A percentile compares a stretch with the other conserved stretches of the same genome.
These are phyloP conservation scores for Drosophila carrolli DNA, from an alignment of 1,140 invertebrate species.

Conservation along the genomic window DNA sequence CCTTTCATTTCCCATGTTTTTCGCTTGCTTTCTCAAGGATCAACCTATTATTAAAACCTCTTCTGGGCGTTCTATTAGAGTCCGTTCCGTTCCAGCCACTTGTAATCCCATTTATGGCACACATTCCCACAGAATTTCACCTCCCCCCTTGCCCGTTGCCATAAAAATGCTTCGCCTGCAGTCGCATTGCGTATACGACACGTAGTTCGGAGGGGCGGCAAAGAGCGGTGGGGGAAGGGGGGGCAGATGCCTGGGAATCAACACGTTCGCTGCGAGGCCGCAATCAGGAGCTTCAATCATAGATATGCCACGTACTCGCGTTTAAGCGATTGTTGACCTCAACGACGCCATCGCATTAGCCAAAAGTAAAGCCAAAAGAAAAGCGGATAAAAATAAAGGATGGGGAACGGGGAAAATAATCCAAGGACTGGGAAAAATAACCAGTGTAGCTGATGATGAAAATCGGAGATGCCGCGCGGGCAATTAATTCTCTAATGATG, in stretches of 20 bases:
- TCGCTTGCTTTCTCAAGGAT: conserved; percentile 6
- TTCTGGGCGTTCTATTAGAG: conserved; percentile 4
- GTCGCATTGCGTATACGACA: conserved; percentile 53
- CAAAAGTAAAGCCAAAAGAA: conserved; percentile 29
- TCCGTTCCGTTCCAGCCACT: conserved; percentile 12
- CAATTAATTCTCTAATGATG: conserved; percentile 15
- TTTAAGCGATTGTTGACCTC: conserved; percentile 79
- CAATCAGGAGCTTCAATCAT: conserved; percentile 71
- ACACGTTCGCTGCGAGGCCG: conserved; percentile 59
- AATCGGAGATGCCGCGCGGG: conserved; percentile 1
- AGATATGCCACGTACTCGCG: conserved; percentile 75
- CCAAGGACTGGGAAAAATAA: background rate
- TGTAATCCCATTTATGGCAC: conserved; percentile 43
- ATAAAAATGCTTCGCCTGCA: conserved; percentile 44
- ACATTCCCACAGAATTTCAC: background rate
- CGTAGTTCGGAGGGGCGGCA: conserved; percentile 5
- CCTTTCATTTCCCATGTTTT: background rate
- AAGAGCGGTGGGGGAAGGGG: background rate
- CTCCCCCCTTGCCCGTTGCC: background rate
- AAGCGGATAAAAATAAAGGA: conserved; percentile 13
- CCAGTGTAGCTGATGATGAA: conserved; percentile 13
- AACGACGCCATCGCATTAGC: conserved; percentile 53
- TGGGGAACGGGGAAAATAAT: conserved; percentile 20
- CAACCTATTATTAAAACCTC: conserved; percentile 13
- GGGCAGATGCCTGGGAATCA: conserved; percentile 42